Percentiles rank a stretch among this genome's conserved stretches.
phyloP scores from a whole-genome alignment of 2,113 vertebrate species.

The Coreoperca whiteheadi region DNA sequence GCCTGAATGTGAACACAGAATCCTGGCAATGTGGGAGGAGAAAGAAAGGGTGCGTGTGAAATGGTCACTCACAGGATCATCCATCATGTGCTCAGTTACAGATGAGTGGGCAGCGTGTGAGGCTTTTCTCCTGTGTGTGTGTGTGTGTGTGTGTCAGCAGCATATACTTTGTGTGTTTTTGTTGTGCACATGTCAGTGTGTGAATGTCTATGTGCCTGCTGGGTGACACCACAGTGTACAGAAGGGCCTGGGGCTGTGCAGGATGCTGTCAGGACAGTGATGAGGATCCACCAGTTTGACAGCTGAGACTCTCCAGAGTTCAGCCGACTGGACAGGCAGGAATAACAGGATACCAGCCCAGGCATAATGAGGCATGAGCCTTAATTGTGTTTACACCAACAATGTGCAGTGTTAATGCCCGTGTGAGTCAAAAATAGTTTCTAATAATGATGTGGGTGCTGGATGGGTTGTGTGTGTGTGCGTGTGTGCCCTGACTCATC shows the following conservation, averaged over 20 bases:
- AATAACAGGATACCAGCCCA: constrained; percentile 18
- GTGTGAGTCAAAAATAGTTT: constrained; percentile 20
- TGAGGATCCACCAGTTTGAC: constrained; percentile 40
- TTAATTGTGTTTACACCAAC: constrained; percentile 35
- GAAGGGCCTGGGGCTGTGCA: neutral
- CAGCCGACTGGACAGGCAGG: constrained; percentile 19
- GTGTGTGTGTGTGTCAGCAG: constrained; percentile 1
- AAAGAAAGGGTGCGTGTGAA: constrained; percentile 38
- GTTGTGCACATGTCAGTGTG: constrained; percentile 20
- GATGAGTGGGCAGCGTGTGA: neutral
- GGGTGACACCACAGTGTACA: neutral
- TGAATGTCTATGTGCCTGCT: constrained; percentile 6
- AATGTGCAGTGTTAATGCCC: neutral
- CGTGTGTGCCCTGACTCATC: neutral
- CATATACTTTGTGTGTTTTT: constrained; percentile 28
- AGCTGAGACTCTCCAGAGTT: constrained; percentile 48
- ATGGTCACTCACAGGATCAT: constrained; percentile 36
- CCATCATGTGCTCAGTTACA: constrained; percentile 37
- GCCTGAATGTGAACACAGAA: constrained; percentile 11
- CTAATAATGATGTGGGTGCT: neutral
- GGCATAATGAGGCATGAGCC: constrained; percentile 42
- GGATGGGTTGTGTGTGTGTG: neutral
- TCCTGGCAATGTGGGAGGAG: constrained; percentile 39
- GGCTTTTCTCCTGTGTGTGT: constrained; percentile 9
- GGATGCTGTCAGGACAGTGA: constrained; percentile 45